Evolutionary conservation across 2,797 vertebrate species (phyloP).

Genomic region (Emys orbicularis): DNA sequence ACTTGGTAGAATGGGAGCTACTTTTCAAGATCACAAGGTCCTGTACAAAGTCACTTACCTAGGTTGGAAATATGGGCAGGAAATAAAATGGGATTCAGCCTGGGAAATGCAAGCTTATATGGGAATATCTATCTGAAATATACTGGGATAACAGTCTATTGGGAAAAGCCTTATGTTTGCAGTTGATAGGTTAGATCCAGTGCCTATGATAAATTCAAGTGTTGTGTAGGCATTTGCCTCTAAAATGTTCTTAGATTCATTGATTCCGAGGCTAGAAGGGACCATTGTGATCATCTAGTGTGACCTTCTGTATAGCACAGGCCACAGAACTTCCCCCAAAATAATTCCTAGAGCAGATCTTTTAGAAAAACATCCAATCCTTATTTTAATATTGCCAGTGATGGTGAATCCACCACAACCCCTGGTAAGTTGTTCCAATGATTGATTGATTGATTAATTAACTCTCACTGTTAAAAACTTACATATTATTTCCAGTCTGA

Average conservation of each 20-base stretch:
- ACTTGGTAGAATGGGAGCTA: neutral
- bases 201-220: neutral
- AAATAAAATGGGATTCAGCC: neutral
- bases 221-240: neutral
- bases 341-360: neutral
- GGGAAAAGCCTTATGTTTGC: neutral
- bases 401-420: neutral
- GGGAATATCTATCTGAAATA: neutral
- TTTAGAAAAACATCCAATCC: neutral
- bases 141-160: neutral
- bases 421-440: neutral
- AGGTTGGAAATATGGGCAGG: neutral
- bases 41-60: neutral
- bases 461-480: neutral
- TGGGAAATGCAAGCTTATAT: neutral
- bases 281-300: neutral
- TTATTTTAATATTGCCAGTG: neutral
- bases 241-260: neutral
- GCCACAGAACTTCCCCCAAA: neutral
- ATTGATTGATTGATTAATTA: neutral
- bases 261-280: neutral
- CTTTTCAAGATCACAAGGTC: neutral
- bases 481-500: neutral
- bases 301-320: neutral
- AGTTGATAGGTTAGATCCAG: neutral